These are phyloP conservation scores for Athetis lepigone DNA, from an alignment of 2,888 invertebrate genomes.

Conservation along the genomic window DNA sequence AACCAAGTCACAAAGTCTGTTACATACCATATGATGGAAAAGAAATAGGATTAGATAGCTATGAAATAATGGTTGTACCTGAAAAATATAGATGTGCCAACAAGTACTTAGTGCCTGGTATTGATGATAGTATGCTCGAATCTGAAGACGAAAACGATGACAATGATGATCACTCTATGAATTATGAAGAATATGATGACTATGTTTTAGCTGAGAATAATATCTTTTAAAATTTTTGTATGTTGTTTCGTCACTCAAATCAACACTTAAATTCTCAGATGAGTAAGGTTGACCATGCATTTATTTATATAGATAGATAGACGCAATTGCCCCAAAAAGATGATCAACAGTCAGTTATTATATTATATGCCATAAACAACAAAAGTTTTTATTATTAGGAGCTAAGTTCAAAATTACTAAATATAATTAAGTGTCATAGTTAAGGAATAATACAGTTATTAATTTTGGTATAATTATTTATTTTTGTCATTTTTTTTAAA, in stretches of 20 bases:
- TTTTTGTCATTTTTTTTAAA: constrained; percentile 3
- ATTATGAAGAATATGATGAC: constrained; percentile 46
- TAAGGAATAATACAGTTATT: background rate
- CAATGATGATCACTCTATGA: constrained; percentile 41
- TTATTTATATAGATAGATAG: background rate
- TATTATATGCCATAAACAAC: too few relatives aligned
- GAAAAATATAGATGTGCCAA: constrained; percentile 58
- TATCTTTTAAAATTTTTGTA: too few relatives aligned
- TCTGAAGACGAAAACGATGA: constrained; percentile 49
- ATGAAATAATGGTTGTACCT: constrained; percentile 73
- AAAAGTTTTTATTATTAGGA: constrained; percentile 10
- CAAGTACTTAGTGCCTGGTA: constrained; percentile 43
- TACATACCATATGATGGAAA: constrained; percentile 91
- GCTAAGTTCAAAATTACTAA: constrained; percentile 7
- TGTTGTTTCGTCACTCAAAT: too few relatives aligned
- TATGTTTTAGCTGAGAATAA: constrained; percentile 24
- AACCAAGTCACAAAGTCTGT: constrained; percentile 92
- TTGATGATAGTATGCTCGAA: constrained; percentile 38
- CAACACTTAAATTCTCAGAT: background rate
- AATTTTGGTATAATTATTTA: constrained; percentile 1
- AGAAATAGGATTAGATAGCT: constrained; percentile 68
- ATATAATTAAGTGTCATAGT: background rate
- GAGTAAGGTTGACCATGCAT: background rate
- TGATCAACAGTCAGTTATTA: background rate
- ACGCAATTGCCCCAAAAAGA: constrained; percentile 1